Evolutionary conservation across 2,797 vertebrate species (phyloP).

Genomic region (Harpagifer antarcticus): DNA sequence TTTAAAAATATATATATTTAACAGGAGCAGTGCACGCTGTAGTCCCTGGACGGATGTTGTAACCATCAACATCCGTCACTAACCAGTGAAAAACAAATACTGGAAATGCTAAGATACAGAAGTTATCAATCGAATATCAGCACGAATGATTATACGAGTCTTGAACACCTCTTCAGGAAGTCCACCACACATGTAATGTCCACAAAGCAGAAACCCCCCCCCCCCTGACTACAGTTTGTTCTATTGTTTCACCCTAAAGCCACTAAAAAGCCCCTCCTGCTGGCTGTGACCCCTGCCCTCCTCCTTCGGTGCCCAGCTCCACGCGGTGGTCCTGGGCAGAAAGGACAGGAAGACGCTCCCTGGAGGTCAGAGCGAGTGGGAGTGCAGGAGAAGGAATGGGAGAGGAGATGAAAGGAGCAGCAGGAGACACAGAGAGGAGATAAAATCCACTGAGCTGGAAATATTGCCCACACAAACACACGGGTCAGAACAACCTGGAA

Average conservation of each 20-base stretch:
- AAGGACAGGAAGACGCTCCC: conserved; percentile 48
- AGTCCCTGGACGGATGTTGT: too few species aligned
- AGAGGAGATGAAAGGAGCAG: conserved; percentile 71
- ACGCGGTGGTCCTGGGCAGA: conserved; percentile 46
- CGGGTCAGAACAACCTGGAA: not conserved
- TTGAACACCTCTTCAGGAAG: conserved; percentile 34
- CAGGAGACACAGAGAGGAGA: conserved; percentile 65
- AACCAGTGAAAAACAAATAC: too few species aligned
- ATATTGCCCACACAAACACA: conserved; percentile 38
- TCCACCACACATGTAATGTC: conserved; percentile 73
- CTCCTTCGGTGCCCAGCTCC: conserved; percentile 55
- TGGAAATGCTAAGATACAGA: not conserved
- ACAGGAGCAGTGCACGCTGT: too few species aligned
- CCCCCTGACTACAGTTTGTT: conserved; percentile 53
- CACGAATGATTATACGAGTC: not conserved
- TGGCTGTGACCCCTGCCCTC: conserved; percentile 63
- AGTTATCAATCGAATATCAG: not conserved
- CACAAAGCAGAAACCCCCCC: conserved; percentile 68
- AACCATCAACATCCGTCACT: too few species aligned
- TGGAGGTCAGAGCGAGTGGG: conserved; percentile 72
- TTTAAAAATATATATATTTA: too few species aligned
- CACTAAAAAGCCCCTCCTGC: conserved; percentile 56
- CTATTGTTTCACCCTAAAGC: conserved; percentile 65
- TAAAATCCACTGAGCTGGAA: conserved; percentile 63
- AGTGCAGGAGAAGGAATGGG: conserved; percentile 63